Evolutionary conservation across 2,113 vertebrate species (phyloP).

Genomic region (Nesoenas mayeri): DNA sequence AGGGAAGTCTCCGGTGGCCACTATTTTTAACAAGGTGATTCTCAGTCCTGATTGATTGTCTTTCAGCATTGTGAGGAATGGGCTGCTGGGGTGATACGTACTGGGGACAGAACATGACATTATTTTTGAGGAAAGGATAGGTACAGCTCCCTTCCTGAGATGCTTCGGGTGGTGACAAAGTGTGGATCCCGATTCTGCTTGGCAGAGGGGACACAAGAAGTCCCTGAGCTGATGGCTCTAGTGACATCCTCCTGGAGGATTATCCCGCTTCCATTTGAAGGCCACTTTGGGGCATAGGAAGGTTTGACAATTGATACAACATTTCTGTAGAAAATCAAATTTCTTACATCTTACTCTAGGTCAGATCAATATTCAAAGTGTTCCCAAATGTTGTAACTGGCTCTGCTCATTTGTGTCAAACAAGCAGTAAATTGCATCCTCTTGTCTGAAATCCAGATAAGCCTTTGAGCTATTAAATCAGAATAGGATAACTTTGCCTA

Average conservation of each 20-base stretch:
- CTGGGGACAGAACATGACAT: not conserved
- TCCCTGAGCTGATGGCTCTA: not conserved
- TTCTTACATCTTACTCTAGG: slow-evolving; percentile 35
- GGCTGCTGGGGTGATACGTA: not conserved
- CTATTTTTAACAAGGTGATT: slow-evolving; percentile 50
- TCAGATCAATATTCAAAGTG: slow-evolving; percentile 49
- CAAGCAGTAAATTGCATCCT: slow-evolving; percentile 19
- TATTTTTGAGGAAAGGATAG: not conserved
- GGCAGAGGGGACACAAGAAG: not conserved
- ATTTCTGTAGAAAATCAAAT: slow-evolving; percentile 36
- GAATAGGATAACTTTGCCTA: slow-evolving; percentile 18
- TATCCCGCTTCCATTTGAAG: not conserved
- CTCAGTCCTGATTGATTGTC: not conserved
- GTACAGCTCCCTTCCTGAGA: not conserved
- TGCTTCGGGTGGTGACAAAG: not conserved
- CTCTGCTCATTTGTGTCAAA: slow-evolving; percentile 35
- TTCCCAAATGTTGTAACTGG: slow-evolving; percentile 31
- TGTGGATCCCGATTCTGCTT: not conserved
- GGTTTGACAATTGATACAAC: not conserved
- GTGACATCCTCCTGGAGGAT: not conserved
- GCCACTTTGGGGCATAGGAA: not conserved
- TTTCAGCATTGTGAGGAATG: not conserved
- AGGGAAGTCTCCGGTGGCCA: not conserved
- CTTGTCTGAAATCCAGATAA: slow-evolving; percentile 49
- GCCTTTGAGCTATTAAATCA: slow-evolving; percentile 63